Percentiles rank a stretch among this genome's conserved stretches.
These are phyloP conservation scores for Globodera rostochiensis DNA, from an alignment of 1,140 invertebrate species.

Conservation along the genomic window DNA sequence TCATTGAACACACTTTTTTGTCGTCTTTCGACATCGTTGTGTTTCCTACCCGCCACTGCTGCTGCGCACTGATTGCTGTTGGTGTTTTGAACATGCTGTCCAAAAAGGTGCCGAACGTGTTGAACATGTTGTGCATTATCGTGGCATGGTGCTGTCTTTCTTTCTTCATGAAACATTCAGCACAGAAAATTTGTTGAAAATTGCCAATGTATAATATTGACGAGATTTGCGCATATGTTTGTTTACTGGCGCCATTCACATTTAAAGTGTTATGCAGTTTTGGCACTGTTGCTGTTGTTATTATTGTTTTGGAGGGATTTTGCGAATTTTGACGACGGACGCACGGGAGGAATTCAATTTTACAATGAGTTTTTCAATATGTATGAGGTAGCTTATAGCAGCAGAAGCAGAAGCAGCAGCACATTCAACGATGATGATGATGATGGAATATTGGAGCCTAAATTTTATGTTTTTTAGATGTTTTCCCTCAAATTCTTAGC, in stretches of 20 bases:
- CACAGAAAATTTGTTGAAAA: too few species aligned
- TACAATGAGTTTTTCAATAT: not conserved
- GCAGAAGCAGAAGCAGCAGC: not conserved
- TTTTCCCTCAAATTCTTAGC: not conserved
- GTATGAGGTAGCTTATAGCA: not conserved
- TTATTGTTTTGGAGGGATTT: not conserved
- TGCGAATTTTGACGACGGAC: not conserved
- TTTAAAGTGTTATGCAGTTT: not conserved
- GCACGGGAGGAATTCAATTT: not conserved
- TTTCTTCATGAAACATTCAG: too few species aligned
- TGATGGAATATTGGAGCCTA: not conserved
- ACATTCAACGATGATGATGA: constrained; percentile 2
- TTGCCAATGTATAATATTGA: too few species aligned
- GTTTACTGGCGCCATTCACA: not conserved
- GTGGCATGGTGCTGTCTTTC: too few species aligned
- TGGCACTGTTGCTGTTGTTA: not conserved
- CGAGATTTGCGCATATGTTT: too few species aligned
- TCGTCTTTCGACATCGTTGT: too few species aligned
- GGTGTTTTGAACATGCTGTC: too few species aligned
- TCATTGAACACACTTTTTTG: too few species aligned
- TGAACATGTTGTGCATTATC: not conserved
- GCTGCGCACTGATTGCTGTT: too few species aligned
- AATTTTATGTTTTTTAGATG: not conserved
- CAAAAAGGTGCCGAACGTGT: too few species aligned
- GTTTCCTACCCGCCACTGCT: too few species aligned